A percentile compares a stretch with the other conserved stretches of the same genome.
These are phyloP conservation scores for Caretta caretta DNA, from an alignment of 2,113 vertebrate species.

Conservation along the genomic window DNA sequence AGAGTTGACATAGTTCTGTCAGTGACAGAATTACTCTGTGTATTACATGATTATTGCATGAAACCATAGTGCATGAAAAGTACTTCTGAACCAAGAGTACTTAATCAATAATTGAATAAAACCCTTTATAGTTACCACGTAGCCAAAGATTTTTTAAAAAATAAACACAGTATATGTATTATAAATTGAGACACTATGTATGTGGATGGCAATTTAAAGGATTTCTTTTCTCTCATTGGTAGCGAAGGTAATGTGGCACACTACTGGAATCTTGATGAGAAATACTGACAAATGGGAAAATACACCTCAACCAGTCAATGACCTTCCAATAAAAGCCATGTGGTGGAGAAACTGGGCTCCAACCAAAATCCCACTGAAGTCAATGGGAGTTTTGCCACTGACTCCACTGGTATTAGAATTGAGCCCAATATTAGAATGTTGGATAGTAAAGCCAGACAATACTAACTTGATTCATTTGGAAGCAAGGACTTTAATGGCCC, in stretches of 20 bases:
- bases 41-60: background rate
- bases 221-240: background rate
- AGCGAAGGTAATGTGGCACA: background rate
- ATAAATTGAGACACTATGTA: background rate
- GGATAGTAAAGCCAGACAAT: background rate
- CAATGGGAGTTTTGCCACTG: background rate
- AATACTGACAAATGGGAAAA: background rate
- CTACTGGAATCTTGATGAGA: background rate
- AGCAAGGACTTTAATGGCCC: background rate
- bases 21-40: background rate
- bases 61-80: background rate
- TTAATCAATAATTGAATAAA: background rate
- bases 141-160: background rate
- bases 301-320: background rate
- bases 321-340: background rate
- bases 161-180: background rate
- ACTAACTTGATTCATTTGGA: background rate
- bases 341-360: background rate
- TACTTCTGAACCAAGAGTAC: background rate
- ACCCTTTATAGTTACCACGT: background rate
- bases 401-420: background rate
- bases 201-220: background rate
- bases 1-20: background rate
- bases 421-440: background rate
- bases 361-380: rapidly evolving